Evolutionary conservation across 2,888 invertebrate species (phyloP), one percentile per base, ranked within the genome.

Genomic region (Seira ritae): DNA sequence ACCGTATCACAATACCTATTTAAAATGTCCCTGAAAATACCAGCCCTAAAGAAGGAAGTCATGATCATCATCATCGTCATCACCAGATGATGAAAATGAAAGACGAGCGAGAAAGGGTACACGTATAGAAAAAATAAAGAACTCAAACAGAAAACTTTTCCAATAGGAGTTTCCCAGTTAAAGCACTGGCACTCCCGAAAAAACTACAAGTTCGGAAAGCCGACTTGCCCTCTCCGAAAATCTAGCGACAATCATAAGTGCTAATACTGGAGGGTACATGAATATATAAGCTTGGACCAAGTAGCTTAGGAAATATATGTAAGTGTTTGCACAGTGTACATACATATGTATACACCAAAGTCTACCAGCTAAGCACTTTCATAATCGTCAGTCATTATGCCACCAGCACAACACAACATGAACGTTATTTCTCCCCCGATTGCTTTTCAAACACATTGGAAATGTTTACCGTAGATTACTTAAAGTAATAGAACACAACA

Each of bases 1-100:
- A 31, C 31, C 31, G 8, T 8, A 31, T 8, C 22, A 31, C 37
- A 55, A 55, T 76, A 20, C 76, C 76, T 76, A 70, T 17, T 19
- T 8, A 20, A 69, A 77, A 77, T 77, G 77, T 77, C 77, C 77
- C 77, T 77, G 77, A 77, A 77, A 77, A 70, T 65, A 65, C 77
- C 24, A 68, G 31, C 2, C 31, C 31, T 4, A 8, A n/a, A 68
- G 22, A 69, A 66, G 22, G 50, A 42, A 50, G 24, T 69, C 77
- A 70, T 62, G n/a, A 8, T 65, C 70, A 65, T 77, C 37, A 70
- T n/a, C 55, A 55, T 55, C 55, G 17, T 12, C 55, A 55, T 55
- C 55, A 55, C 6, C 69, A 70, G 23, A 76, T 75, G 55, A 55
- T 55, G 55, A 55, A 55, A 55, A 55, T 55, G 55, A 31, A 31